Percentiles rank a stretch among this genome's conserved stretches.
Conservation (phyloP, 1,140 invertebrate genomes). For the Trachymyrmex cornetzi region DNA sequence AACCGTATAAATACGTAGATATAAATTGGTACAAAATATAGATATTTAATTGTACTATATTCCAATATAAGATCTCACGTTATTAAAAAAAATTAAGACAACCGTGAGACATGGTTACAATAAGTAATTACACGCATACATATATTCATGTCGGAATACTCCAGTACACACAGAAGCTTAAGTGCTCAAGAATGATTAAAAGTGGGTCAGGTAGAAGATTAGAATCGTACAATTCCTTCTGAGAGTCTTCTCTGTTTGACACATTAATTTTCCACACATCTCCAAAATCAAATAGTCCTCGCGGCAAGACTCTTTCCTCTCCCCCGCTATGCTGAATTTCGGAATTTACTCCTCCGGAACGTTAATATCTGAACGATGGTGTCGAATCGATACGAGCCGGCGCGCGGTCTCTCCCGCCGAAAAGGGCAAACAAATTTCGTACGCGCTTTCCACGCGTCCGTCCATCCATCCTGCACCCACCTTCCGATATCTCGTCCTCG, state of each 20-base stretch:
- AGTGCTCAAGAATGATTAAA: not conserved
- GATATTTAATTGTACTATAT: no score
- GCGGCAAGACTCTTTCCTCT: not conserved
- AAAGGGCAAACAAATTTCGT: constrained; percentile 61
- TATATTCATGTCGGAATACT: no score
- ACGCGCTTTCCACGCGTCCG: constrained; percentile 37
- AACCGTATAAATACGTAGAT: no score
- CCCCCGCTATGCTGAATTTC: not conserved
- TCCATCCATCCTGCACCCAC: constrained; percentile 21
- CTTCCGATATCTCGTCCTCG: constrained; percentile 23
- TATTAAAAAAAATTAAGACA: no score
- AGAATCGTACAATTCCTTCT: not conserved
- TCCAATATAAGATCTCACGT: no score
- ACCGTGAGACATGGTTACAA: no score
- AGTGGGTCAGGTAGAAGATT: constrained; percentile 19
- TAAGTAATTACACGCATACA: no score
- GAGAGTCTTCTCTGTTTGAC: not conserved
- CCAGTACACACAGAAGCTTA: not conserved
- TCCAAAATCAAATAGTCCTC: not conserved
- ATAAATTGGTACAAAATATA: no score
- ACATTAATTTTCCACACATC: not conserved
- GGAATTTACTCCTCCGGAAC: constrained; percentile 2
- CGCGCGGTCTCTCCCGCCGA: constrained; percentile 5
- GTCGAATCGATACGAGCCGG: constrained; percentile 50
- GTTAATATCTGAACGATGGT: constrained; percentile 37